Evolutionary conservation across 2,113 vertebrate species (phyloP), one percentile per base, ranked within the genome.

Genomic region (Dinomys branickii): DNA sequence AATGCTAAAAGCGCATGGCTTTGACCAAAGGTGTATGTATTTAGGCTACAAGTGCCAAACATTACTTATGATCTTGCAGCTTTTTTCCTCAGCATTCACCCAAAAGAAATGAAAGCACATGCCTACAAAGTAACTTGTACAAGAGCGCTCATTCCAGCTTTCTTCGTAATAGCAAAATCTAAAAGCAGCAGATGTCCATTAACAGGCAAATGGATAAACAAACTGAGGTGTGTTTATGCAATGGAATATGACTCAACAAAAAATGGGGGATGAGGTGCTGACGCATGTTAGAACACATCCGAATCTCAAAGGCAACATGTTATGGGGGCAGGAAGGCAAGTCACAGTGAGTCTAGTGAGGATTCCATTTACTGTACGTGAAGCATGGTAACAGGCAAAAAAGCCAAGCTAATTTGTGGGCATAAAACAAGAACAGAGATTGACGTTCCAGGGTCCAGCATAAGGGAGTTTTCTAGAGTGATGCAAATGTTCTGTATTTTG

Each of bases 81-180:
- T 94, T 85, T 16, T 94, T 8, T 88, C 59, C 80, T 85, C 35
- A 1, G 73, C 82, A 58, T 88, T 96, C 69, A 88, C 56, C 12
- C 50, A 30, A 90, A 80, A 92, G n/a, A 97, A 94, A 94, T 73
- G 88, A 94, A 98, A 96, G 81, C 59, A 93, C 30, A 67, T 52
- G 58, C 77, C 35, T 17, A 77, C 80, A 41, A 65, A 86, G 38
- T 63, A 65, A 61, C 28, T 41, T 77, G 22, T 54, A 20, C 26
- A 75, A 85, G 83, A 94, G 83, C 26, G 28, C 67, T 52, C n/a
- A 22, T 14, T 89, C 30, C 0, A 78, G n/a, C 41, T 93, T 89
- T 75, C 44, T 56, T 84, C 26, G 13, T 50, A 61, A 86, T 30
- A 89, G 44, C 16, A 3, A 20, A 86, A 71, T 78, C 26, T 56